phyloP scores from a whole-genome alignment of 2,888 invertebrate genomes.

The Dione vanillae region DNA sequence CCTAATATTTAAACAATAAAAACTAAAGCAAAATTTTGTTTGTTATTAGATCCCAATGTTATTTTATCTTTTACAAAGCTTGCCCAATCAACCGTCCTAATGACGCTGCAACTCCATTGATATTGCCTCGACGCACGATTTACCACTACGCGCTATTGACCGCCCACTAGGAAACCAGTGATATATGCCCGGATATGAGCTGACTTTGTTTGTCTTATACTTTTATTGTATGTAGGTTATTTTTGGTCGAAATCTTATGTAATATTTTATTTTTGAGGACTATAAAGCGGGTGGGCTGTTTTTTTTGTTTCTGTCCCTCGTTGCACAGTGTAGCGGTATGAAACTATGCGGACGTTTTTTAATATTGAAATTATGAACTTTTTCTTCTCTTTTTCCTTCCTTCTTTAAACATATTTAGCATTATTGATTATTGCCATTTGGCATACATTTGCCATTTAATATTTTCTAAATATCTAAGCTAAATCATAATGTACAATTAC shows the following conservation, averaged over 20 bases:
- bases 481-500: too few species aligned
- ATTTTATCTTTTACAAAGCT: conserved; percentile 42
- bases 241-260: not conserved
- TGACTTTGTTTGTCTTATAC: conserved; percentile 51
- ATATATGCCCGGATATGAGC: conserved; percentile 54
- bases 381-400: too few species aligned
- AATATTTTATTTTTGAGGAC: not conserved
- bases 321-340: too few species aligned
- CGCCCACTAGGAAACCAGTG: conserved; percentile 65
- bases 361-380: too few species aligned
- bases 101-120: conserved; percentile 74
- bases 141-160: conserved; percentile 79
- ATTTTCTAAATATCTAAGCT: too few species aligned
- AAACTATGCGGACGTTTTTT: too few species aligned
- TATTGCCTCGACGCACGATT: conserved; percentile 78
- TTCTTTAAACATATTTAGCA: too few species aligned
- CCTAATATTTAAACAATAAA: not conserved
- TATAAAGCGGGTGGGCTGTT: too few species aligned
- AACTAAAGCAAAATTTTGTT: not conserved
- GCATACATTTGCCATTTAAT: too few species aligned
- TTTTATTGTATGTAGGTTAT: conserved; percentile 46
- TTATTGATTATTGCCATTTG: too few species aligned
- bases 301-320: too few species aligned
- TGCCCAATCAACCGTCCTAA: conserved; percentile 68
- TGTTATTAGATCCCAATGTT: not conserved